Evolutionary conservation across 2,797 vertebrate species (phyloP), one percentile per base, ranked within the genome.

Genomic region (Tiaroga cobitis): DNA sequence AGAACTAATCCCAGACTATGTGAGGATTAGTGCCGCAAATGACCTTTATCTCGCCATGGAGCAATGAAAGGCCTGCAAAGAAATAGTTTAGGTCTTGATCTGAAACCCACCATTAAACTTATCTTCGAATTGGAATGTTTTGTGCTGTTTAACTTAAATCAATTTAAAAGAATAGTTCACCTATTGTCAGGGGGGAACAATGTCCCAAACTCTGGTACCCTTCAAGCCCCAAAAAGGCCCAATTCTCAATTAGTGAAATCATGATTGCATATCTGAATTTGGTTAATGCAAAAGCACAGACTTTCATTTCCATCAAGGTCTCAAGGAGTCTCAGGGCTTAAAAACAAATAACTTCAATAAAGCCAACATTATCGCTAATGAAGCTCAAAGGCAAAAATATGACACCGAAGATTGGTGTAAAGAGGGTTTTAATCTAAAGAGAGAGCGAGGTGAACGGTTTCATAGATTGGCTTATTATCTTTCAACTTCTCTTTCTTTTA

Each of bases 1-100:
- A 89, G 83, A 51, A 67, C 68, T 82, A 85, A 90, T 90, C 87
- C 83, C 72, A 43, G 41, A 85, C 88, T 91, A 88, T 89, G 67
- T 63, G 51, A 59, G 82, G 81, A 89, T 89, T 86, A 87, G 85
- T 76, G 80, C 74, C 61, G 77, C 77, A 68, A 88, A 87, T 85
- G 81, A 82, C 83, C 83, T 88, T 79, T 82, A 88, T 88, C 72
- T 69, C 21, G 37, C 63, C 51, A 76, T 61, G 56, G 61, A 74
- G 41, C 80, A 81, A 69, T 82, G 32, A 56, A 63, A 51, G 67
- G 65, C 75, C 72, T 68, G 46, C 32, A 72, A 65, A 83, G 34
- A 70, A 82, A 88, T 46, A n/a, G 80, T 70, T 54, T 37, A 77
- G 72, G 67, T 82, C 73, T 69, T 83, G 65, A 84, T 85, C 68